Conservation (phyloP, 2,113 vertebrate genomes). For the Nyctereutes procyonoides region DNA sequence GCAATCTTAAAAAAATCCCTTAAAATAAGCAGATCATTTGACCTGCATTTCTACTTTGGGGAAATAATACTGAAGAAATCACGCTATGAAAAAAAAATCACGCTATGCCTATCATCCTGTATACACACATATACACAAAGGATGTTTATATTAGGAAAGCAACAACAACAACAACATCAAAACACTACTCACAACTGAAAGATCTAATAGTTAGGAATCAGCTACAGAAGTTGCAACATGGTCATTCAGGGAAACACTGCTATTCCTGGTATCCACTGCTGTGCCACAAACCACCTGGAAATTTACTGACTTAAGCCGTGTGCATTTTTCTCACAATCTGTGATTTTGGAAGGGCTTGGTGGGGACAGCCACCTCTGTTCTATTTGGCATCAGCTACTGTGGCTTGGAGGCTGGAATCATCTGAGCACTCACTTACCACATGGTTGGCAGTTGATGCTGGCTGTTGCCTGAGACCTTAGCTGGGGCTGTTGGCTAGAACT, state of each 20-base stretch:
- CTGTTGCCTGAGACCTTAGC: not conserved
- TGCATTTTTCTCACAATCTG: not conserved
- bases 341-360: not conserved
- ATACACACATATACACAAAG: not conserved
- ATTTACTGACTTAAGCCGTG: not conserved
- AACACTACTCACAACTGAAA: not conserved
- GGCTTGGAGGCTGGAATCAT: not conserved
- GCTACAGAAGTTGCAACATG: not conserved
- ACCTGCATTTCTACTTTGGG: not conserved
- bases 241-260: not conserved
- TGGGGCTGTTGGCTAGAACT: not conserved
- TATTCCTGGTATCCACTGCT: not conserved
- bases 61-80: conserved; percentile 27
- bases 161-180: not conserved
- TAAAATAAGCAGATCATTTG: not conserved
- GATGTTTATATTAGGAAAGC: not conserved
- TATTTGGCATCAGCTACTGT: not conserved
- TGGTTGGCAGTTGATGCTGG: not conserved
- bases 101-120: not conserved
- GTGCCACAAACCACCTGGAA: not conserved
- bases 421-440: not conserved
- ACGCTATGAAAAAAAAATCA: not conserved
- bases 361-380: not conserved
- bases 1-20: not conserved
- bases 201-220: not conserved